A percentile compares a stretch with the other conserved stretches of the same genome.
Evolutionary conservation across 2,797 vertebrate species (phyloP).

Genomic region (Lophotriccus pileatus): DNA sequence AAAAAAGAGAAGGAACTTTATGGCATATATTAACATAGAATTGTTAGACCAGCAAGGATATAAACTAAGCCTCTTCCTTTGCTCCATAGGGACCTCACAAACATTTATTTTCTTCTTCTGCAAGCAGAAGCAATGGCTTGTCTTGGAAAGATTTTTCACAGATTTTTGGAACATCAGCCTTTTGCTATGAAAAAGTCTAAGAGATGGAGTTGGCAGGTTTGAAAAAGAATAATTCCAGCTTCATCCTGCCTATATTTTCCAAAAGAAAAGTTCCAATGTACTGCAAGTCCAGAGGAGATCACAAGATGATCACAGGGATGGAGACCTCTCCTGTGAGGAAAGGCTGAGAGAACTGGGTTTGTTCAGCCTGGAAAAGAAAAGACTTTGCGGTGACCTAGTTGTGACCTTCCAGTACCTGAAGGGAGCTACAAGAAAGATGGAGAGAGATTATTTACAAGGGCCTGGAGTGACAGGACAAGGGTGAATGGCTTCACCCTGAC

Average conservation of each 20-base stretch:
- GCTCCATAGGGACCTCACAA: not conserved
- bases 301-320: not conserved
- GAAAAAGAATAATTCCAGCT: not conserved
- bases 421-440: not conserved
- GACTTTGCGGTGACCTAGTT: rapidly evolving
- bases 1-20: not conserved
- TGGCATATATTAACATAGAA: not conserved
- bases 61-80: not conserved
- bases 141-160: not conserved
- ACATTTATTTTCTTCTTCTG: not conserved
- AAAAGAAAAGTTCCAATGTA: not conserved
- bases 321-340: not conserved
- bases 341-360: not conserved
- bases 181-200: not conserved
- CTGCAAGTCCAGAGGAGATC: not conserved
- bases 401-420: rapidly evolving
- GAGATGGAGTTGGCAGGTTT: not conserved
- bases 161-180: not conserved
- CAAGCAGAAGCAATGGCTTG: not conserved
- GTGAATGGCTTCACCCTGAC: not conserved
- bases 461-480: not conserved
- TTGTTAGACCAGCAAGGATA: not conserved
- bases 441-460: not conserved
- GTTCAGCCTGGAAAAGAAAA: not conserved
- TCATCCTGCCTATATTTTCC: not conserved